These are phyloP conservation scores for Oceanites oceanicus DNA, from an alignment of 2,113 vertebrate species.

Conservation along the genomic window DNA sequence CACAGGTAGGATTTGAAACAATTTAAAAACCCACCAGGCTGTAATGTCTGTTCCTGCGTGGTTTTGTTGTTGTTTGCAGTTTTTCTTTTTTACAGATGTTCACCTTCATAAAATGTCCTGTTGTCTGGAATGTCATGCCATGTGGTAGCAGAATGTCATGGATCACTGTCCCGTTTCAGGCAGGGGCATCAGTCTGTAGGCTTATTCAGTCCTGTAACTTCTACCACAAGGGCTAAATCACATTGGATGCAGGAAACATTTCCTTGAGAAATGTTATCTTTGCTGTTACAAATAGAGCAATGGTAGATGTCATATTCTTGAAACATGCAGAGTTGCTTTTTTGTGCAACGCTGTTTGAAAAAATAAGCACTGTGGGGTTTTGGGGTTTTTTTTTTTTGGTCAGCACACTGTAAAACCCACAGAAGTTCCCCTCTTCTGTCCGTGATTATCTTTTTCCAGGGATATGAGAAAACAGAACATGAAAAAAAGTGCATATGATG, in stretches of 20 bases:
- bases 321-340: neutral
- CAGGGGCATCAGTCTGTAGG: neutral
- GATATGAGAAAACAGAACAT: neutral
- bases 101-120: neutral
- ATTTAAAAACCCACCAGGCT: neutral
- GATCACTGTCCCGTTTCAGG: neutral
- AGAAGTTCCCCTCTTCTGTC: neutral
- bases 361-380: neutral
- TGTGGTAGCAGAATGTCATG: neutral
- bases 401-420: neutral
- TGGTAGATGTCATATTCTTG: neutral
- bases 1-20: neutral
- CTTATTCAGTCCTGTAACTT: neutral
- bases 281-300: neutral
- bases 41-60: neutral
- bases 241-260: neutral
- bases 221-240: neutral
- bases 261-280: neutral
- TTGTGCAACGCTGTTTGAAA: neutral
- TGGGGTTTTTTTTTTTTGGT: neutral
- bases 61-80: neutral
- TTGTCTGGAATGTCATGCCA: accelerated
- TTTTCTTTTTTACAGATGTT: neutral
- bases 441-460: neutral
- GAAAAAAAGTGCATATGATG: neutral